Base-by-base conservation (phyloP, 1,140 invertebrate species). In the Contarinia nasturtii region DNA sequence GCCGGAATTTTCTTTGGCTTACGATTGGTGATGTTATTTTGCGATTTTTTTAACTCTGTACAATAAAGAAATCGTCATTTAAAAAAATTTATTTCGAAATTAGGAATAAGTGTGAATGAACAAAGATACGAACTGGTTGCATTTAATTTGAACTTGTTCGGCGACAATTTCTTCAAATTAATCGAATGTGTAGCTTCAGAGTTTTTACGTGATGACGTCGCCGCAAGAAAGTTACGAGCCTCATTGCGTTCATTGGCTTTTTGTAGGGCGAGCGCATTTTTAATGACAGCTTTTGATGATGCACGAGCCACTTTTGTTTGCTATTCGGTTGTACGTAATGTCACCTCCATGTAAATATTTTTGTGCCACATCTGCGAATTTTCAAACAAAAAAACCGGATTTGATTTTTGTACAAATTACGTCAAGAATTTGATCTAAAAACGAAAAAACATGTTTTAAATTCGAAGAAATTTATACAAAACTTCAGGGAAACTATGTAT, bases 401-500 rank as follows among this genome's bases (percentile, higher is more conserved):
- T n/a, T n/a, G n/a, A n/a, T n/a, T n/a, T n/a, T n/a, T n/a, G n/a
- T n/a, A n/a, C n/a, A n/a, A n/a, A n/a, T n/a, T n/a, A n/a, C n/a
- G n/a, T n/a, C n/a, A n/a, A n/a, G n/a, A n/a, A n/a, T n/a, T n/a
- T n/a, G n/a, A n/a, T n/a, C n/a, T n/a, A n/a, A n/a, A n/a, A n/a
- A n/a, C n/a, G n/a, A n/a, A n/a, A n/a, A n/a, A n/a, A n/a, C 27
- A 27, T 5, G 10, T 3, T 5, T n/a, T n/a, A n/a, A 27, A 27
- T 27, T 27, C 3, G 27, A 41, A 7, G 20, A 43, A n/a, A n/a
- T n/a, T n/a, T n/a, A n/a, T n/a, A 58, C 63, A 62, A n/a, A 79
- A 81, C 81, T 61, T 79, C 74, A 45, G 75, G 65, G 53, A 86
- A 78, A 50, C 87, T 91, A 42, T 92, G 72, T 48, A 90, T 84